Conservation (phyloP, 2,797 vertebrate genomes). For the Tapera naevia region DNA sequence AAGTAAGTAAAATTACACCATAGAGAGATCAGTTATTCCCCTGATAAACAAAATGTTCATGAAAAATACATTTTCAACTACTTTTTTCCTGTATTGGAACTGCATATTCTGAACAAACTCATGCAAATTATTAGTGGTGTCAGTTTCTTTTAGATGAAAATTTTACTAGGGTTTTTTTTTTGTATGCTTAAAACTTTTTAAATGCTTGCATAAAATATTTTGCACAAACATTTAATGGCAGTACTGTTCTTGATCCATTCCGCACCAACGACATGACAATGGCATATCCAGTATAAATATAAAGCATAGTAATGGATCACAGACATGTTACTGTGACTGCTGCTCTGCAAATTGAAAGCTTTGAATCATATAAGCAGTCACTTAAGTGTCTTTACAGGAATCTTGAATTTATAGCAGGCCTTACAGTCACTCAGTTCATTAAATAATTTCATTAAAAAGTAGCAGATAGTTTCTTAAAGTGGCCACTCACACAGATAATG, state of each 20-base stretch:
- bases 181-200: not conserved
- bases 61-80: not conserved
- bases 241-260: not conserved
- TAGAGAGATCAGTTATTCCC: not conserved
- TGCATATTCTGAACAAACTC: not conserved
- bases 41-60: not conserved
- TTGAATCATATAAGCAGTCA: not conserved
- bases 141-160: not conserved
- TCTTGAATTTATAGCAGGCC: not conserved
- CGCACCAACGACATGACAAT: not conserved
- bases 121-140: not conserved
- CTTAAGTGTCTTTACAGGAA: slow-evolving; percentile 10
- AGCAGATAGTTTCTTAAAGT: not conserved
- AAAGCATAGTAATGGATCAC: not conserved
- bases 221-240: not conserved
- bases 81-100: not conserved
- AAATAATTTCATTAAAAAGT: not conserved
- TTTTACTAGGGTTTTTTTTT: not conserved
- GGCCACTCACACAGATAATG: not conserved
- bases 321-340: not conserved
- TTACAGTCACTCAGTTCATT: not conserved
- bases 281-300: not conserved
- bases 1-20: not conserved
- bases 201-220: slow-evolving; percentile 13
- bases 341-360: slow-evolving; percentile 10